Base-by-base conservation (phyloP, 1,140 invertebrate species). In the Anastatus disparis region DNA sequence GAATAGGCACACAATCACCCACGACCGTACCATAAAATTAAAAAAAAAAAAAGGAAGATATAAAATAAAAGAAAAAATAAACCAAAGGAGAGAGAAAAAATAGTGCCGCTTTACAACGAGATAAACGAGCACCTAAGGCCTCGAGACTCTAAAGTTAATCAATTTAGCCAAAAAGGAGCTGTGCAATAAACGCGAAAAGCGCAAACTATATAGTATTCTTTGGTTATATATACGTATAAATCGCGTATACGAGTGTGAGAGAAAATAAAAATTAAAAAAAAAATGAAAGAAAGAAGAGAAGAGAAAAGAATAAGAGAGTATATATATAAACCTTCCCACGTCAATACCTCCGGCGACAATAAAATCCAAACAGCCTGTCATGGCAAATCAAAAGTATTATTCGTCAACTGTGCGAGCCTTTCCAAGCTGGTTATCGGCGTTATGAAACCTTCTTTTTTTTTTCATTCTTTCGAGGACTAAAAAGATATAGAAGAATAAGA, bases 181-280 rank as follows among this genome's bases (percentile, higher is more conserved):
- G 64, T 66, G 52, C 24, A 66, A 66, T 66, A 56, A 55, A 66
- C n/a, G 62, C 22, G 62, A 69, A 77, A 68, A 75, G 67, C 67
- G 63, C 50, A 44, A 61, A 67, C 63, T 42, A 40, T 42, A 26
- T 29, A 40, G 29, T 40, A n/a, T n/a, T n/a, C n/a, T n/a, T n/a
- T n/a, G n/a, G n/a, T n/a, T n/a, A n/a, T n/a, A n/a, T n/a, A n/a
- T n/a, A n/a, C n/a, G n/a, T n/a, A 52, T 64, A 64, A 52, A 64
- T 64, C 17, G 48, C 42, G 15, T 8, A 53, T 15, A 17, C 20
- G 20, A 27, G 26, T 26, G 42, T 24, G 4, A 62, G 22, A 50
- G 29, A 50, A 17, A 48, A 20, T 4, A 6, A 24, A 12, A 48
- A 4, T 12, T 13, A 22, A 52, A 55, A n/a, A 6, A 22, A 38